phyloP scores from a whole-genome alignment of 2,113 vertebrate genomes.

The Apeltes quadracus region DNA sequence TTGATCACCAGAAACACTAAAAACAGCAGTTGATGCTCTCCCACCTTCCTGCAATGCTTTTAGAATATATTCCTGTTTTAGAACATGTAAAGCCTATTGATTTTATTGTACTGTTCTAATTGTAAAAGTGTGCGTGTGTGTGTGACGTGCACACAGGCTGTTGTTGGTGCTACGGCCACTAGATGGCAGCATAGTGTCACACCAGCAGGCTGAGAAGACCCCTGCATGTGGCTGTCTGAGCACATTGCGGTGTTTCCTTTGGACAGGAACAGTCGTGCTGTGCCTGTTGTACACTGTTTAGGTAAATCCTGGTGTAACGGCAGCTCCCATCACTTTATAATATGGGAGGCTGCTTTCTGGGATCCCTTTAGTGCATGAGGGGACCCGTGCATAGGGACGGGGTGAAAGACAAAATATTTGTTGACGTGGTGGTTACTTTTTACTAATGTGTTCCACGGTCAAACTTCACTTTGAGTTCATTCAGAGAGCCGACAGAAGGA shows the following conservation, averaged over 20 bases:
- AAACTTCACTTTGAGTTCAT: slow-evolving; percentile 13
- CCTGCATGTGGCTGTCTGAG: no score
- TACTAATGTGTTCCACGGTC: not conserved
- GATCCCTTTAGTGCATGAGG: slow-evolving; percentile 58
- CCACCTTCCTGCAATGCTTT: not conserved
- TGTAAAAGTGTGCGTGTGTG: not conserved
- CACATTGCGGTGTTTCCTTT: no score
- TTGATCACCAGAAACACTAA: not conserved
- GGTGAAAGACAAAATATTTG: not conserved
- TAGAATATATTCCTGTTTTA: not conserved
- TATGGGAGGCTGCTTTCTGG: slow-evolving; percentile 22
- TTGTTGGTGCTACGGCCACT: slow-evolving; percentile 29
- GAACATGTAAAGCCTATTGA: not conserved
- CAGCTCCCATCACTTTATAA: slow-evolving; percentile 36
- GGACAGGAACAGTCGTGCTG: no score
- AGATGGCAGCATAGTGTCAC: slow-evolving; percentile 66
- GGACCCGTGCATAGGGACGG: no score
- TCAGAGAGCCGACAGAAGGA: not conserved
- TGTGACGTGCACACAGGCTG: not conserved
- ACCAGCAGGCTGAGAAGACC: not conserved
- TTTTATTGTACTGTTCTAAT: not conserved
- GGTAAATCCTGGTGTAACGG: slow-evolving; percentile 32
- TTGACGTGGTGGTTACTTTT: slow-evolving; percentile 12
- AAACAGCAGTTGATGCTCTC: not conserved
- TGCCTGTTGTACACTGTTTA: not conserved